Conservation (phyloP, 2,113 vertebrate genomes). For the Pyrgilauda ruficollis region DNA sequence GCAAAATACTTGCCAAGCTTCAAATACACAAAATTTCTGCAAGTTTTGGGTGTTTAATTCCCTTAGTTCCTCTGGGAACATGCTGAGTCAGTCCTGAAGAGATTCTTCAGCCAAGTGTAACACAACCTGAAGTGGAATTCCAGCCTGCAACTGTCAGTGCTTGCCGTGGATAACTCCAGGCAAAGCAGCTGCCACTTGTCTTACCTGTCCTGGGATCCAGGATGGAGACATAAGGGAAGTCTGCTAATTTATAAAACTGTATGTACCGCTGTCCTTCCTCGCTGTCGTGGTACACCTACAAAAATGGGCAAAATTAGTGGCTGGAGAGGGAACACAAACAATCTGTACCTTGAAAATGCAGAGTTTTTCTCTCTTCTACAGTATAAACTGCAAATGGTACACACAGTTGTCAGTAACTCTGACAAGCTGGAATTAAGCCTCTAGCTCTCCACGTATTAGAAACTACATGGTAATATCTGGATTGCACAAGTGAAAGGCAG, state of each 20-base stretch:
- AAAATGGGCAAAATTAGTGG: not conserved
- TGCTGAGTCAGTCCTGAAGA: not conserved
- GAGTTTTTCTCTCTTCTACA: not conserved
- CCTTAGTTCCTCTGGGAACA: not conserved
- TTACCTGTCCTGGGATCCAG: constrained; percentile 95
- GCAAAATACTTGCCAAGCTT: not conserved
- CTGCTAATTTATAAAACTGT: constrained; percentile 97
- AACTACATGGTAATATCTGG: rapidly evolving
- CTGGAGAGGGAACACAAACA: not conserved
- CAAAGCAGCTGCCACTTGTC: not conserved
- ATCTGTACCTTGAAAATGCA: not conserved
- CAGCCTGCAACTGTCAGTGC: not conserved
- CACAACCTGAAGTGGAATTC: not conserved
- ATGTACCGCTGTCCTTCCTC: constrained; percentile 98
- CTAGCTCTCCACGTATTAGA: not conserved
- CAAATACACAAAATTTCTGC: not conserved
- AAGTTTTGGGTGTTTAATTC: not conserved
- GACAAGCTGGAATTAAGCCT: not conserved
- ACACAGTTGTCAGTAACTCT: not conserved
- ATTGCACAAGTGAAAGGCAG: not conserved
- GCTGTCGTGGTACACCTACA: constrained; percentile 96
- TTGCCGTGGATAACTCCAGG: not conserved
- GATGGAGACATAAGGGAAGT: constrained; percentile 98
- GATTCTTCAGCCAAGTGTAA: not conserved
- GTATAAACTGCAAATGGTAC: rapidly evolving